Evolutionary conservation across 2,888 invertebrate genomes (phyloP), one percentile per base, ranked within the genome.

Genomic region (Conops quadrifasciatus): DNA sequence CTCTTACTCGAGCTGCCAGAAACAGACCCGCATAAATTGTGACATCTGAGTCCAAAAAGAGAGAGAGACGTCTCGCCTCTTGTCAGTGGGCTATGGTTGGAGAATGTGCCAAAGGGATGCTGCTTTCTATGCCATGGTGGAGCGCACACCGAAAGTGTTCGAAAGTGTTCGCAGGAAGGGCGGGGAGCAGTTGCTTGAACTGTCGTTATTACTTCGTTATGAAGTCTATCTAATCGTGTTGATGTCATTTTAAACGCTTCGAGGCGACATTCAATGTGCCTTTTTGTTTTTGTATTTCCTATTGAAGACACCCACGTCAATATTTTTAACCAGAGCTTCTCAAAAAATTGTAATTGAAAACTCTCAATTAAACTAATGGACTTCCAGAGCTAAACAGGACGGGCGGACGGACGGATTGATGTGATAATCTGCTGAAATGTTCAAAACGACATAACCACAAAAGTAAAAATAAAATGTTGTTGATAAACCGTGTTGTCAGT

Each of bases 291-390:
- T 28, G 13, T 26, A 21, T 58, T 58, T 58, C 4, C 7, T 58
- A 26, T 58, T 21, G n/a, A n/a, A n/a, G n/a, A n/a, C n/a, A n/a
- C n/a, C n/a, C n/a, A n/a, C n/a, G 13, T 43, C 28, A 13, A 43
- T 45, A 21, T 43, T 13, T 26, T 43, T n/a, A n/a, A n/a, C 24
- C 24, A 83, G 83, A 78, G n/a, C 81, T 81, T 83, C 21, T 82
- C 80, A 82, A 78, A 77, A 79, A 83, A 80, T 80, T 81, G 80
- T 83, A 83, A 83, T 82, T 83, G 83, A 83, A 82, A 83, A 80
- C 82, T 78, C 80, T 78, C 75, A 75, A 75, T 77, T 75, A 74
- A n/a, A 36, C 26, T 71, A 69, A 73, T 71, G 62, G 63, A 63
- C 47, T 47, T 63, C 47, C 19, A 47, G 45, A 47, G 47, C 26